Evolutionary conservation across 2,113 vertebrate genomes (phyloP).

Genomic region (Abramis brama): DNA sequence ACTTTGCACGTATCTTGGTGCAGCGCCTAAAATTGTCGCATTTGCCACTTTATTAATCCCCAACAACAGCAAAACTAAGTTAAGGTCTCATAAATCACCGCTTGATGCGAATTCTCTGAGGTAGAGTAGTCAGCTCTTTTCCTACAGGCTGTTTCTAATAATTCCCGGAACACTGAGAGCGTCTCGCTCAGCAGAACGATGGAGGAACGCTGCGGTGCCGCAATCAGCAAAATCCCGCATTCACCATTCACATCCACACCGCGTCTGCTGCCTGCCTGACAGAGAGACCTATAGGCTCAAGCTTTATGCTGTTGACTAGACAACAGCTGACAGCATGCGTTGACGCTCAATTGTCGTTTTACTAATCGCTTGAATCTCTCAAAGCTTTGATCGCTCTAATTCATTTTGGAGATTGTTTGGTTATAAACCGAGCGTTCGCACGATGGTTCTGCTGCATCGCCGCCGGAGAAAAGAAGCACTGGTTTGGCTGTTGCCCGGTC

Average conservation of each 20-base stretch:
- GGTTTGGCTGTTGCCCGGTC: slow-evolving; percentile 66
- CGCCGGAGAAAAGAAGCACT: slow-evolving; percentile 62
- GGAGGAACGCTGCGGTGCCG: slow-evolving; percentile 44
- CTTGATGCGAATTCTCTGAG: slow-evolving; percentile 3
- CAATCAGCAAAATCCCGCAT: slow-evolving; percentile 58
- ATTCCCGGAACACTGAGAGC: slow-evolving; percentile 36
- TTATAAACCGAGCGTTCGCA: neutral
- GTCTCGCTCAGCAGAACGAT: slow-evolving; percentile 55
- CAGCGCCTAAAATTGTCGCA: neutral
- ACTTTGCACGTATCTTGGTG: neutral
- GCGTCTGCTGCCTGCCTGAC: slow-evolving; percentile 13
- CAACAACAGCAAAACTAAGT: slow-evolving; percentile 16
- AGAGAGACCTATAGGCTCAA: neutral
- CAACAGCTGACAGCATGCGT: neutral
- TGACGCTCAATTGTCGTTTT: neutral
- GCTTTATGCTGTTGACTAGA: neutral
- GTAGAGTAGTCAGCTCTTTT: slow-evolving; percentile 44
- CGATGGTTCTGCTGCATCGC: slow-evolving; percentile 51
- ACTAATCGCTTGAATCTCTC: neutral
- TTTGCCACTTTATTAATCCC: neutral
- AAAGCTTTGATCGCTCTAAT: neutral
- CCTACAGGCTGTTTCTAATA: slow-evolving; percentile 23
- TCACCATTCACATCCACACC: slow-evolving; percentile 30
- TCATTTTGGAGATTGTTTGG: neutral
- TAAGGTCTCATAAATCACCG: slow-evolving; percentile 1